Percentiles rank a stretch among this genome's conserved stretches.
Evolutionary conservation across 2,113 vertebrate genomes (phyloP).

Genomic region (Centrocercus urophasianus): DNA sequence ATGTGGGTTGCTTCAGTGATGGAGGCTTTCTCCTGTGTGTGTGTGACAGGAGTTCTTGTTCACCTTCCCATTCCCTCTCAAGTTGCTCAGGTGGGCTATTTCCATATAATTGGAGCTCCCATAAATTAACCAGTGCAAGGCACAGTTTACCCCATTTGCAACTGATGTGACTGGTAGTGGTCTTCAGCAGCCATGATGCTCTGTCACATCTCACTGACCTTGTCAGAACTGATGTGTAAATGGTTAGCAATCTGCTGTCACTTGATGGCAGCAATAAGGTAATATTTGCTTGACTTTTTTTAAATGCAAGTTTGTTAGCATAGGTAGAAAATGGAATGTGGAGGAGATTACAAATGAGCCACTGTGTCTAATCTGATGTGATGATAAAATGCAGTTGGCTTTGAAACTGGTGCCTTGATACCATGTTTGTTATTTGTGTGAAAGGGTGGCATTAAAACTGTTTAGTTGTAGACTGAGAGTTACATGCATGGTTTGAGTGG

Average conservation of each 20-base stretch:
- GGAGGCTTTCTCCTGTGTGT: background rate
- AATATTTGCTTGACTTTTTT: background rate
- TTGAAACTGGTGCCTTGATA: background rate
- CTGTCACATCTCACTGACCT: background rate
- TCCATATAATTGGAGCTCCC: background rate
- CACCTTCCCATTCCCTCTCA: background rate
- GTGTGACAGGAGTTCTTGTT: background rate
- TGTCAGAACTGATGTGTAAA: background rate
- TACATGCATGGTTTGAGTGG: background rate
- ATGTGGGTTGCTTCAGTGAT: background rate
- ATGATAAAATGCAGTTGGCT: background rate
- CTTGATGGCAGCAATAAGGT: background rate
- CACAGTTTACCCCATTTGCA: fast-evolving
- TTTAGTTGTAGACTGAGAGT: background rate
- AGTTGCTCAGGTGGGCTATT: background rate
- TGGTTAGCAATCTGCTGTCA: background rate
- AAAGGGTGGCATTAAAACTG: background rate
- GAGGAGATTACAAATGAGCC: background rate
- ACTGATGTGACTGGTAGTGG: fast-evolving
- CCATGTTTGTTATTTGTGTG: background rate
- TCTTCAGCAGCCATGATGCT: background rate
- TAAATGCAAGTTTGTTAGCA: background rate
- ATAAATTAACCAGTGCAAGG: background rate
- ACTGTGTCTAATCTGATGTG: background rate
- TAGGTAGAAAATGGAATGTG: background rate